A percentile compares a stretch with the other conserved stretches of the same genome.
phyloP scores from a whole-genome alignment of 2,113 vertebrate genomes.

The Noctilio leporinus region DNA sequence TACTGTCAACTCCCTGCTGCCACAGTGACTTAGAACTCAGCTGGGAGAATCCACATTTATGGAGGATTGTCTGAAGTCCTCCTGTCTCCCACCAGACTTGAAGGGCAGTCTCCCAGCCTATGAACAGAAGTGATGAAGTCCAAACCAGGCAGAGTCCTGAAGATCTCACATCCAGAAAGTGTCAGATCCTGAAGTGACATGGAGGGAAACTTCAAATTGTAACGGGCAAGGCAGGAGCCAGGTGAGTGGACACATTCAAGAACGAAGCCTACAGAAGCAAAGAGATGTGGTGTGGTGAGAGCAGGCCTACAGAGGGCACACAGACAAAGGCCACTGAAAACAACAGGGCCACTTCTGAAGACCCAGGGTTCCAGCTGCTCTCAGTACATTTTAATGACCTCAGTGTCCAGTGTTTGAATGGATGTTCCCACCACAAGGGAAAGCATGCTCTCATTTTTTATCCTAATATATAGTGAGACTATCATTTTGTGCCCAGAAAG shows the following conservation, averaged over 20 bases:
- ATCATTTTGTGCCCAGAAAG: neutral
- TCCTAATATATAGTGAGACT: neutral
- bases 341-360: neutral
- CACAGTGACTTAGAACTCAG: neutral
- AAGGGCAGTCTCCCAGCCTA: neutral
- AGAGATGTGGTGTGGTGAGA: neutral
- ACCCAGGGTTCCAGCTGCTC: neutral
- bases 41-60: neutral
- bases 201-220: neutral
- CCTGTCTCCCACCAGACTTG: neutral
- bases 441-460: neutral
- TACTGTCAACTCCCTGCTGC: neutral
- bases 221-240: neutral
- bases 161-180: neutral
- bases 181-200: neutral
- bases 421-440: neutral
- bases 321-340: neutral
- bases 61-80: neutral
- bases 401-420: neutral
- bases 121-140: neutral
- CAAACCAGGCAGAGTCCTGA: neutral
- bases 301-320: neutral
- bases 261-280: neutral
- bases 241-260: neutral
- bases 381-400: neutral